Conservation (phyloP, 1,140 invertebrate genomes). For the Bombus cullumanus region DNA sequence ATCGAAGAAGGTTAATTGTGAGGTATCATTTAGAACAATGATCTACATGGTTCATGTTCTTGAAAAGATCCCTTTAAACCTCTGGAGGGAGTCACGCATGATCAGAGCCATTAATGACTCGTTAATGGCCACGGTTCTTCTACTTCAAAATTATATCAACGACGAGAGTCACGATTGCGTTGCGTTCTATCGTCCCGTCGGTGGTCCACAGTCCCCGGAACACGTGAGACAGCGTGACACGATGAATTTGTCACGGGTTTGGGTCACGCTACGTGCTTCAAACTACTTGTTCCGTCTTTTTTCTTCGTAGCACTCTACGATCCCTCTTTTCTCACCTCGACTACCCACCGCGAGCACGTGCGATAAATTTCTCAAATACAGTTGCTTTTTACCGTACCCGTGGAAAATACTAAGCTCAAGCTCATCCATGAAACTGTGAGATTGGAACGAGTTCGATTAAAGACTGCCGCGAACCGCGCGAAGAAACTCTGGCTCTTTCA, state of each 20-base stretch:
- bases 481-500: neutral
- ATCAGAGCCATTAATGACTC: slow-evolving; percentile 75
- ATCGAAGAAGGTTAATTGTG: neutral
- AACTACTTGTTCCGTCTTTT: slow-evolving; percentile 38
- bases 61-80: slow-evolving; percentile 30
- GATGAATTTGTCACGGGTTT: slow-evolving; percentile 80
- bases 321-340: slow-evolving; percentile 22
- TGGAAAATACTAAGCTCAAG: neutral
- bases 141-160: slow-evolving; percentile 79
- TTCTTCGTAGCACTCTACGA: neutral
- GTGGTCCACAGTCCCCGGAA: slow-evolving; percentile 64
- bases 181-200: slow-evolving; percentile 57
- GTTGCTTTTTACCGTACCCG: neutral
- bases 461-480: neutral
- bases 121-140: slow-evolving; percentile 79
- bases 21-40: neutral
- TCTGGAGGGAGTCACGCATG: slow-evolving; percentile 75
- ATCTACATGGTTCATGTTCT: neutral
- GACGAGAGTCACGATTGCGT: slow-evolving; percentile 68
- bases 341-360: slow-evolving; percentile 44
- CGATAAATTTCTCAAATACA: slow-evolving; percentile 69
- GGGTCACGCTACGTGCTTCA: slow-evolving; percentile 69
- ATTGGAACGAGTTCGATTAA: slow-evolving; percentile 1
- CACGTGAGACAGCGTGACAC: slow-evolving; percentile 78
- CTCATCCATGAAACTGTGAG: neutral